A percentile compares a stretch with the other conserved stretches of the same genome.
These are phyloP conservation scores for Babylonia areolata DNA, from an alignment of 1,140 invertebrate genomes.

Conservation along the genomic window DNA sequence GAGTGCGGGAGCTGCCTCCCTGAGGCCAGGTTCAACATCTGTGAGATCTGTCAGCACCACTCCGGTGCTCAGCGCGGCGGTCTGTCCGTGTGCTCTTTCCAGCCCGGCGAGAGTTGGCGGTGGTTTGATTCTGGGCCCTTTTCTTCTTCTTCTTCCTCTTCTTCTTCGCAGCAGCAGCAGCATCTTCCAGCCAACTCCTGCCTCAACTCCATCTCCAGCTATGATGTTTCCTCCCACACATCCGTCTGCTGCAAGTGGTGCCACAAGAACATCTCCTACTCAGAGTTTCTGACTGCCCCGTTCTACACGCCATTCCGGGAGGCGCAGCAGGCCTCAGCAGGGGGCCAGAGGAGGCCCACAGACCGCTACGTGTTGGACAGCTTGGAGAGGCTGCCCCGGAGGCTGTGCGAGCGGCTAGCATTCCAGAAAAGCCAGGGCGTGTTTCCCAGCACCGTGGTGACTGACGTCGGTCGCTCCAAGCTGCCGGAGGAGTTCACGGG, in stretches of 20 bases:
- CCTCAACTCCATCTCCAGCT: constrained; percentile 51
- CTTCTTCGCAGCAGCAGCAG: constrained; percentile 9
- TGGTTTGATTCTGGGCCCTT: no score
- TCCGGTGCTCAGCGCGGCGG: not conserved
- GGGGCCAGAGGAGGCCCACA: constrained; percentile 15
- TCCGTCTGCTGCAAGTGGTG: constrained; percentile 57
- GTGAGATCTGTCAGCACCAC: constrained; percentile 51
- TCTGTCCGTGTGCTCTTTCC: no score
- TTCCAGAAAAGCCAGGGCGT: constrained; percentile 50
- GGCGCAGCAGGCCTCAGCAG: not conserved
- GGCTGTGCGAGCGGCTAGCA: constrained; percentile 45
- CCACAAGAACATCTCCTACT: constrained; percentile 32
- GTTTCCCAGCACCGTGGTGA: constrained; percentile 22
- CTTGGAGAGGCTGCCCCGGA: constrained; percentile 39
- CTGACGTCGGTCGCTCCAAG: constrained; percentile 41
- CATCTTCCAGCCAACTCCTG: constrained; percentile 44
- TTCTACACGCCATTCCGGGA: not conserved
- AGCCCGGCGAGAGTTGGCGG: no score
- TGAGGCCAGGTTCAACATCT: constrained; percentile 41
- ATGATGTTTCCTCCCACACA: constrained; percentile 54
- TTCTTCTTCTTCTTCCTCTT: constrained; percentile 16
- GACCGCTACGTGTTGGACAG: constrained; percentile 46
- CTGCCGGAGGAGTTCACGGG: constrained; percentile 68
- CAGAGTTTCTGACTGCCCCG: not conserved
- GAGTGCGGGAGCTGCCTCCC: not conserved